Evolutionary conservation across 2,797 vertebrate species (phyloP).

Genomic region (Otolemur crassicaudatus): DNA sequence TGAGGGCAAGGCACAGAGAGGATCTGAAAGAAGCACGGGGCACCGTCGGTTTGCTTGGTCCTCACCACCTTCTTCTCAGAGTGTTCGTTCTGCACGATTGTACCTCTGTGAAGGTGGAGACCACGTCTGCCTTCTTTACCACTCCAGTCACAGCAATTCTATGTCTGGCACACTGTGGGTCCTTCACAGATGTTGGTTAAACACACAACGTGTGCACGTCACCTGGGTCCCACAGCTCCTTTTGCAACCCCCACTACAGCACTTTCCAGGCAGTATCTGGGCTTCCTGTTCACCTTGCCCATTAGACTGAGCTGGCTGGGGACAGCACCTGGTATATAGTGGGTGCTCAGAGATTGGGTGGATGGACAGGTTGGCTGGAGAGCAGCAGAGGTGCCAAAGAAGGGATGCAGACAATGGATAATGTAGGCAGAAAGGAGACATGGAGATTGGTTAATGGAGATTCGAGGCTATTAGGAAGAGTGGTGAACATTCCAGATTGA

Average conservation of each 20-base stretch:
- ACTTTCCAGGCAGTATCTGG: not conserved
- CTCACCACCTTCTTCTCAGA: not conserved
- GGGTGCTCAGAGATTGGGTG: not conserved
- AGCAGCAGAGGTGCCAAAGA: not conserved
- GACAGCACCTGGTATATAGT: not conserved
- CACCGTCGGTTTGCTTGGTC: not conserved
- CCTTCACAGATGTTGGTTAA: not conserved
- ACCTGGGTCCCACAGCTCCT: not conserved
- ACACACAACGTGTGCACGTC: not conserved
- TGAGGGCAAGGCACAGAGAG: not conserved
- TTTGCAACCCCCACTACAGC: not conserved
- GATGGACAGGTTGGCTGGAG: not conserved
- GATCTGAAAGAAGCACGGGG: not conserved
- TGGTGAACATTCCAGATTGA: not conserved
- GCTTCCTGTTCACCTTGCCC: not conserved
- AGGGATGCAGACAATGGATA: not conserved
- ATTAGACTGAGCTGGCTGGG: not conserved
- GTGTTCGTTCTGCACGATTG: not conserved
- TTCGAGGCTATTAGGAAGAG: not conserved
- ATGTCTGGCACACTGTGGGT: not conserved
- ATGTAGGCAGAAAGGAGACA: not conserved
- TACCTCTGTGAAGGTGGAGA: not conserved
- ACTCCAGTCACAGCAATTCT: not conserved
- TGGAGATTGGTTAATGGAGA: not conserved
- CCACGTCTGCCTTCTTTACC: not conserved